Evolutionary conservation across 2,797 vertebrate genomes (phyloP).

Genomic region (Chloroceryle inda): DNA sequence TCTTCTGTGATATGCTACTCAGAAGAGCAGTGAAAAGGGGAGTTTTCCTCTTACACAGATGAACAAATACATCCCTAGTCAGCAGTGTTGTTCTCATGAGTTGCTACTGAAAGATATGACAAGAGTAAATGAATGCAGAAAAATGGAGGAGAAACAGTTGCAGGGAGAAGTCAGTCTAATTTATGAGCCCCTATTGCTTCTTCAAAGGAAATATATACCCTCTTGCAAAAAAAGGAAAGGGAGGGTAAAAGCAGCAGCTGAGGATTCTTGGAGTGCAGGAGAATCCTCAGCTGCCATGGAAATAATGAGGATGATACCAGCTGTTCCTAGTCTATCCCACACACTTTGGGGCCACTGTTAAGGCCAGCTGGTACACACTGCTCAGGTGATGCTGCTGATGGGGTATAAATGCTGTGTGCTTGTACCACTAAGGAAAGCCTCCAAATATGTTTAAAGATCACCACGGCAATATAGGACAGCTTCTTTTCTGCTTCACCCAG

Average conservation of each 20-base stretch:
- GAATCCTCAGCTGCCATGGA: slow-evolving; percentile 66
- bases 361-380: neutral
- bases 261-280: slow-evolving; percentile 53
- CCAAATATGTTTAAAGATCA: neutral
- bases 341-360: neutral
- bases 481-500: neutral
- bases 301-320: slow-evolving; percentile 47
- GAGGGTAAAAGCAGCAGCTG: slow-evolving; percentile 54
- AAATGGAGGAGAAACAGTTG: slow-evolving; percentile 39
- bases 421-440: neutral
- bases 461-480: neutral
- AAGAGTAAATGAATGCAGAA: slow-evolving; percentile 35
- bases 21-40: neutral
- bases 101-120: slow-evolving; percentile 28
- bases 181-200: slow-evolving; percentile 40
- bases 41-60: neutral
- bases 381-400: slow-evolving; percentile 21
- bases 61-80: neutral
- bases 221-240: neutral
- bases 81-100: neutral
- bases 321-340: slow-evolving; percentile 44
- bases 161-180: slow-evolving; percentile 29
- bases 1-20: neutral
- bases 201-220: slow-evolving; percentile 64
- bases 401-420: neutral